Conservation (phyloP, 2,888 invertebrate genomes). For the Ptilodon capucinus region DNA sequence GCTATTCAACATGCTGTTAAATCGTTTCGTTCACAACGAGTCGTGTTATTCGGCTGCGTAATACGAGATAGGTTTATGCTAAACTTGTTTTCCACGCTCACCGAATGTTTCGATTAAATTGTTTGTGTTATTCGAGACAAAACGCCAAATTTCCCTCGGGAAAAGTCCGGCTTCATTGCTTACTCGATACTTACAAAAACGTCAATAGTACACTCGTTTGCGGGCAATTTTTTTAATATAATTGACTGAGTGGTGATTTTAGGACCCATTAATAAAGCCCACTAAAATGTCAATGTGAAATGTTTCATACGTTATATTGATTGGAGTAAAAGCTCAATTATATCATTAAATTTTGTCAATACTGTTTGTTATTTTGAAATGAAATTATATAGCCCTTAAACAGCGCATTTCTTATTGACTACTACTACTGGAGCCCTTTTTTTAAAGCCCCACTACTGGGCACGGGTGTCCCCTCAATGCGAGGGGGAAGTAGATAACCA, state of each 20-base stretch:
- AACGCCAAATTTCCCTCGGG: not conserved
- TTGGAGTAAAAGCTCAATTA: too few species aligned
- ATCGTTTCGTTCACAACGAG: not conserved
- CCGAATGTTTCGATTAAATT: constrained; percentile 1
- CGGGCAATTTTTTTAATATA: not conserved
- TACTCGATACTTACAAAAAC: not conserved
- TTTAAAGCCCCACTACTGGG: too few species aligned
- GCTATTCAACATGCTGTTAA: not conserved
- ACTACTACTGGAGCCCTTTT: too few species aligned
- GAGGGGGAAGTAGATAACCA: too few species aligned
- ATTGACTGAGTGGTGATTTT: not conserved
- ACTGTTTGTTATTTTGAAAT: too few species aligned
- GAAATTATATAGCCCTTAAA: too few species aligned
- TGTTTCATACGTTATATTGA: too few species aligned
- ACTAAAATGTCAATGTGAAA: too few species aligned
- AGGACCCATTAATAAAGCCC: not conserved
- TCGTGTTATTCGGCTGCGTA: not conserved
- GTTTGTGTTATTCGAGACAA: not conserved
- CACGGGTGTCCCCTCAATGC: too few species aligned
- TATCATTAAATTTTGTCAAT: too few species aligned
- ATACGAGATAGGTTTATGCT: not conserved
- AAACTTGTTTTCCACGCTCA: not conserved
- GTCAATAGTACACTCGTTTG: not conserved
- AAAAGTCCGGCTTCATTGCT: not conserved
- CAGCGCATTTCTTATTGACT: too few species aligned